phyloP scores from a whole-genome alignment of 2,113 vertebrate genomes.

The Tachysurus vachellii region DNA sequence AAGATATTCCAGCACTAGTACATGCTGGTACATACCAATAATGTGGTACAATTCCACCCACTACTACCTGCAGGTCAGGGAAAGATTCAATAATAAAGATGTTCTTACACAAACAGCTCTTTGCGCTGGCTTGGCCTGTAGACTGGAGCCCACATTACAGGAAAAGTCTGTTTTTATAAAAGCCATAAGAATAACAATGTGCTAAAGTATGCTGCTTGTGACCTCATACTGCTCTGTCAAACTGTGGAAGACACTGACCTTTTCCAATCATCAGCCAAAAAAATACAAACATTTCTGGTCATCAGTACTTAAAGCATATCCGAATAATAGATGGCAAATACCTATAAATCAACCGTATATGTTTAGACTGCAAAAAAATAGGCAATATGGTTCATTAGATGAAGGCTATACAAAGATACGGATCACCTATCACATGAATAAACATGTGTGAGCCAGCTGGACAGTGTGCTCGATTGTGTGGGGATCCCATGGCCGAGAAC shows the following conservation, averaged over 20 bases:
- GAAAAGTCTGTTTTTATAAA: conserved; percentile 14
- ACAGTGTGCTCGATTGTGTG: background rate
- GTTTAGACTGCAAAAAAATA: background rate
- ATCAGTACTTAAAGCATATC: conserved; percentile 1
- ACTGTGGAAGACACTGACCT: background rate
- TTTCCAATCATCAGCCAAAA: conserved; percentile 21
- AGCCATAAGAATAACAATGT: conserved; percentile 30
- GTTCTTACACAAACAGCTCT: conserved; percentile 11
- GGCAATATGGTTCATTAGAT: conserved; percentile 26
- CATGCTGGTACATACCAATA: background rate
- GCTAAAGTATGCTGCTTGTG: conserved; percentile 18
- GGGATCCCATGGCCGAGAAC: conserved; percentile 1
- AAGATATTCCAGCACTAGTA: background rate
- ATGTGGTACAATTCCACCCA: too few species aligned
- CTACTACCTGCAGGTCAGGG: conserved; percentile 12
- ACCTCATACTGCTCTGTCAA: conserved; percentile 23
- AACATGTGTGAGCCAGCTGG: conserved; percentile 24
- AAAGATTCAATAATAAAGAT: background rate
- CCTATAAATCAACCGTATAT: conserved; percentile 5
- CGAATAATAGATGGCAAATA: background rate
- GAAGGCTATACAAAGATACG: conserved; percentile 29
- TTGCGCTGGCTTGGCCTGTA: conserved; percentile 12
- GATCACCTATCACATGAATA: conserved; percentile 16
- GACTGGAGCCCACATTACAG: conserved; percentile 29
- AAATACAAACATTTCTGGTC: background rate